Conservation (phyloP, 2,113 vertebrate genomes). For the Eidolon helvum region DNA sequence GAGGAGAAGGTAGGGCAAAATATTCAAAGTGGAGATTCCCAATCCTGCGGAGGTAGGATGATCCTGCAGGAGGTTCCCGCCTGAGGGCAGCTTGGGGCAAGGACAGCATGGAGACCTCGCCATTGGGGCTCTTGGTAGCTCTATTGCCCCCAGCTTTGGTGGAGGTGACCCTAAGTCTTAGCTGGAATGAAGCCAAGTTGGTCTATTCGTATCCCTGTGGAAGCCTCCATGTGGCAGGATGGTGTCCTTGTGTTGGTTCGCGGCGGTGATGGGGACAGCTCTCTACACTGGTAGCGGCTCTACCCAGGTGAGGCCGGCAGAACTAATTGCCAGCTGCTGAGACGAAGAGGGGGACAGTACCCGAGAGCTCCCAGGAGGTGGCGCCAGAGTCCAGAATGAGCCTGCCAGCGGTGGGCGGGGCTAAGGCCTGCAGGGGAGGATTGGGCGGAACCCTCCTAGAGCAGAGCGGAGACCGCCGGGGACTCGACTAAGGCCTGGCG, state of each 20-base stretch:
- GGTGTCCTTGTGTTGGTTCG: neutral
- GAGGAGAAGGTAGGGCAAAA: neutral
- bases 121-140: neutral
- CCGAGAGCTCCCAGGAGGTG: slow-evolving; percentile 50
- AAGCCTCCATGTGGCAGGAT: neutral
- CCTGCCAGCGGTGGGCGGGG: neutral
- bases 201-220: neutral
- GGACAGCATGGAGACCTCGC: neutral
- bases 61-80: neutral
- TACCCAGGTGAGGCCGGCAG: fast-evolving
- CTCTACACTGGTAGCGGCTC: neutral
- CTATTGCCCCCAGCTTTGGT: neutral
- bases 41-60: neutral
- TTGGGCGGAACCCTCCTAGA: neutral
- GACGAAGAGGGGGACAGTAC: neutral
- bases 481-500: neutral
- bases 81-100: neutral
- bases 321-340: fast-evolving
- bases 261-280: neutral
- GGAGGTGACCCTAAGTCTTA: neutral
- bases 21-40: neutral
- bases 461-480: fast-evolving
- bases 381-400: slow-evolving; percentile 47
- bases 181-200: neutral
- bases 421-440: fast-evolving